Conservation (phyloP, 2,113 vertebrate genomes). For the Oreocharis arfaki region DNA sequence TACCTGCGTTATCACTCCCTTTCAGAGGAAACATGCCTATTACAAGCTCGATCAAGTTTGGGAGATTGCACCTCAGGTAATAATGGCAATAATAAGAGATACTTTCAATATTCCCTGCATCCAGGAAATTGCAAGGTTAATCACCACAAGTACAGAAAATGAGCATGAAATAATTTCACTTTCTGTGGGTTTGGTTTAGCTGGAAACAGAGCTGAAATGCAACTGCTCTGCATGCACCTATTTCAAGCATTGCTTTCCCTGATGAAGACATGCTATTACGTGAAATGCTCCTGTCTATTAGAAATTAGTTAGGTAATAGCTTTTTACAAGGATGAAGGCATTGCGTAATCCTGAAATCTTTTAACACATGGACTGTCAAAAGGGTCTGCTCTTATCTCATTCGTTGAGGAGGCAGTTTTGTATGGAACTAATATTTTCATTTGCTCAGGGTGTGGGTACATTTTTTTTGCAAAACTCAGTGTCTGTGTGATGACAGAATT, state of each 20-base stretch:
- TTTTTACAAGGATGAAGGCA: not conserved
- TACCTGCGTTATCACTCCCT: not conserved
- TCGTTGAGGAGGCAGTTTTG: not conserved
- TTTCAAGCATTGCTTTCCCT: not conserved
- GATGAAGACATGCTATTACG: not conserved
- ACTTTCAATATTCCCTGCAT: not conserved
- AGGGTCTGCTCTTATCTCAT: not conserved
- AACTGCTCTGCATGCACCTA: not conserved
- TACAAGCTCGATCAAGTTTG: constrained; percentile 49
- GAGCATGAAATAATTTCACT: not conserved
- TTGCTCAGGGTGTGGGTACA: not conserved
- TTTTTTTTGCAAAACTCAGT: constrained; percentile 25
- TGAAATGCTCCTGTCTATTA: not conserved
- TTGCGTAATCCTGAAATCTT: constrained; percentile 21
- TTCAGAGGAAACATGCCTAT: not conserved
- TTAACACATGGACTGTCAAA: not conserved
- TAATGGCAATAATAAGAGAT: not conserved
- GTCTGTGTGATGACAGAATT: constrained; percentile 63
- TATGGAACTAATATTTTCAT: constrained; percentile 52
- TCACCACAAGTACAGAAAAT: not conserved
- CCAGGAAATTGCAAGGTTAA: not conserved
- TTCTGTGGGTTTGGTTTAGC: not conserved
- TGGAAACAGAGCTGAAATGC: not conserved
- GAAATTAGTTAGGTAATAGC: not conserved
- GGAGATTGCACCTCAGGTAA: constrained; percentile 8